Conservation (phyloP, 1,140 invertebrate genomes). For the Drosophila arawakana region DNA sequence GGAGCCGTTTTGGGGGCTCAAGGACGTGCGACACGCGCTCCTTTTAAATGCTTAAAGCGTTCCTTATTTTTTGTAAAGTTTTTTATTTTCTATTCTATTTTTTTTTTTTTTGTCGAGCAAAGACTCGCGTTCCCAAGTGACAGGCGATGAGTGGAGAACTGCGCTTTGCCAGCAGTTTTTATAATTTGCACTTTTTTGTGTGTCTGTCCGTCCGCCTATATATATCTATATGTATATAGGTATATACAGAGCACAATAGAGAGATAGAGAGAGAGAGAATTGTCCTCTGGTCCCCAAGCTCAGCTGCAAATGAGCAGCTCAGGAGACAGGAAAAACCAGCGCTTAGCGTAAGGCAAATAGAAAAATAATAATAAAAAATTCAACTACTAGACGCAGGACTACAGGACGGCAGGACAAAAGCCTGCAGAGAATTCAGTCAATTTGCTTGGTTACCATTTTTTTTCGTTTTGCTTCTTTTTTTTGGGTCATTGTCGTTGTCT, state of each 20-base stretch:
- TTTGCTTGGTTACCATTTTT: slow-evolving; percentile 52
- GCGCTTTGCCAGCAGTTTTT: slow-evolving; percentile 80
- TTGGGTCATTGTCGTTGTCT: slow-evolving; percentile 49
- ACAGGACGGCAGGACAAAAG: background rate
- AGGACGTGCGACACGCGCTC: slow-evolving; percentile 44
- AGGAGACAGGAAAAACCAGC: background rate
- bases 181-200: slow-evolving; percentile 70
- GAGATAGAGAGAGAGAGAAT: background rate
- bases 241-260: slow-evolving; percentile 16
- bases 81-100: background rate
- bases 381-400: slow-evolving; percentile 54
- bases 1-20: slow-evolving; percentile 43
- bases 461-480: slow-evolving; percentile 13
- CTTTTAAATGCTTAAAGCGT: slow-evolving; percentile 36
- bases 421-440: slow-evolving; percentile 70
- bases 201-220: slow-evolving; percentile 2
- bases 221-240: background rate
- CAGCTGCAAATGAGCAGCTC: slow-evolving; percentile 72
- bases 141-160: slow-evolving; percentile 63
- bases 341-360: slow-evolving; percentile 50
- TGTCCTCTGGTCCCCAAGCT: slow-evolving; percentile 43
- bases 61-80: background rate
- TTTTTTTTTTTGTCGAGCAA: slow-evolving; percentile 26
- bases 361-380: slow-evolving; percentile 62
- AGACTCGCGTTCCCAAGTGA: slow-evolving; percentile 54